phyloP scores from a whole-genome alignment of 2,888 invertebrate species.

The Xestia c-nigrum region DNA sequence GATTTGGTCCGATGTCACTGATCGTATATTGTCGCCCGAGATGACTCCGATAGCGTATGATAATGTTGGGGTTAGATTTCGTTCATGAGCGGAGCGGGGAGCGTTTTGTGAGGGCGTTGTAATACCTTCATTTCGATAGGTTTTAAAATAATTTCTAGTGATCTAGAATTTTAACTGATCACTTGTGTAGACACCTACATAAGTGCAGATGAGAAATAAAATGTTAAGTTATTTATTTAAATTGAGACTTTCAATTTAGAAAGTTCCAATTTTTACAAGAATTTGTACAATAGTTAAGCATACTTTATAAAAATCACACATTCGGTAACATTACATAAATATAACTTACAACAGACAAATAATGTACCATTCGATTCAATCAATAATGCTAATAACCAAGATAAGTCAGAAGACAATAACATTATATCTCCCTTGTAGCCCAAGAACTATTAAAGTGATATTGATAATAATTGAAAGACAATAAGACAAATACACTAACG shows the following conservation, averaged over 20 bases:
- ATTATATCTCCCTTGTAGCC: constrained; percentile 30
- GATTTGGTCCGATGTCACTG: constrained; percentile 86
- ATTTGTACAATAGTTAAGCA: too few species aligned
- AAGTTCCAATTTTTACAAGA: not conserved
- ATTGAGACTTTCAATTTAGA: not conserved
- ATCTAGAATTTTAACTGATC: not conserved
- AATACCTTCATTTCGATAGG: not conserved
- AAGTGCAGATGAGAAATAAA: not conserved
- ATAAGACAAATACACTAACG: constrained; percentile 41
- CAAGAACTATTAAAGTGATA: constrained; percentile 36
- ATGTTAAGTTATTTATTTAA: not conserved
- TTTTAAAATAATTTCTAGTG: not conserved
- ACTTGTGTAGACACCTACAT: not conserved
- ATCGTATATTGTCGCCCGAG: constrained; percentile 89
- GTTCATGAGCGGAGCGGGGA: constrained; percentile 70
- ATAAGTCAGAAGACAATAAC: constrained; percentile 42
- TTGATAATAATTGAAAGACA: constrained; percentile 38
- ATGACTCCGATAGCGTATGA: constrained; percentile 86
- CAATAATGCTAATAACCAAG: constrained; percentile 27
- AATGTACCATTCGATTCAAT: constrained; percentile 23
- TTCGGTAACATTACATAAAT: constrained; percentile 7
- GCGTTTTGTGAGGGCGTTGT: constrained; percentile 1
- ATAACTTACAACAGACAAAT: constrained; percentile 13
- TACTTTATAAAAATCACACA: constrained; percentile 15
- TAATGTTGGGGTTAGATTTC: constrained; percentile 68